Evolutionary conservation across 2,797 vertebrate genomes (phyloP), one percentile per base, ranked within the genome.

Genomic region (Parauchenoglanis punctatus): DNA sequence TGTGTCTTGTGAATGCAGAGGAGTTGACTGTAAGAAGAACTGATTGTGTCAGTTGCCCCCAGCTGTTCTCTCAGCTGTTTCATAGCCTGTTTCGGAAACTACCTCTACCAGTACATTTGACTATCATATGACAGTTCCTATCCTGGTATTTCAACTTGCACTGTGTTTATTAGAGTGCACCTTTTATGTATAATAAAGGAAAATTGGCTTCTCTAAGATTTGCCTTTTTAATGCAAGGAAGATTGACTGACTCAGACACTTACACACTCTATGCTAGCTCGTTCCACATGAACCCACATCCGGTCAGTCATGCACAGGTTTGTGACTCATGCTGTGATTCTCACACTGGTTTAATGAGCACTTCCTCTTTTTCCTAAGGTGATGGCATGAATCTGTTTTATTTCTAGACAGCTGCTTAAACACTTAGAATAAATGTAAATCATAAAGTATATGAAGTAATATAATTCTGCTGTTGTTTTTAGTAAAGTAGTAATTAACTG

Each of bases 311-410:
- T 46, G 40, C 83, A 72, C 52, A 59, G 31, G 54, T 28, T 70
- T 80, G 31, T 85, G 82, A 82, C 59, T 65, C 68, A 59, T 77
- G 46, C n/a, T 52, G 54, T 85, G 77, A 85, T 25, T 15, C 54
- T 28, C 56, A 40, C 40, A 18, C 44, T 56, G 15, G 8, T 40
- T 49, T 49, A 11, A 54, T 31, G 10, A 61, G 72, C 49, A 56
- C 54, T 49, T 73, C 15, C 23, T 81, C 25, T 18, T n/a, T 63
- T 31, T 2, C 52, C 54, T 18, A 56, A 35, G 31, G 75, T 78
- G 11, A 84, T 78, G 18, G 13, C 12, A 25, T 82, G 28, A 28
- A 52, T 72, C 68, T 63, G 78, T 23, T 82, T 82, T 49, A 35
- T 1, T 56, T 77, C 31, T 58, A 40, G 49, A 68, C 58, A 7